phyloP scores from a whole-genome alignment of 2,113 vertebrate genomes.

The Pelmatolapia mariae region DNA sequence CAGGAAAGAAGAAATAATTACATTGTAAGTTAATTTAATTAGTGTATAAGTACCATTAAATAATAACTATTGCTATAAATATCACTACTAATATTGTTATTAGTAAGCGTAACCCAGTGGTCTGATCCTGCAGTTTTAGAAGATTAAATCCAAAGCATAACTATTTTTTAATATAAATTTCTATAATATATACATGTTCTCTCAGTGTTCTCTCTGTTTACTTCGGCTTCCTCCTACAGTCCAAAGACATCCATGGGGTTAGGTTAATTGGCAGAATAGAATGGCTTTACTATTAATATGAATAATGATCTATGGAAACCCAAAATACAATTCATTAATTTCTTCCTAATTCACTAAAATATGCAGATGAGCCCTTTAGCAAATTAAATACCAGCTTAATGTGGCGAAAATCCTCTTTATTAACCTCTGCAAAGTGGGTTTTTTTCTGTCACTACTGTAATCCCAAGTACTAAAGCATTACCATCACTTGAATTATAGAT shows the following conservation, averaged over 20 bases:
- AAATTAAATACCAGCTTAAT: neutral
- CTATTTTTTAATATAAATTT: neutral
- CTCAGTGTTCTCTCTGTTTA: neutral
- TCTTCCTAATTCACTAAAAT: neutral
- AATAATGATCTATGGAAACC: neutral
- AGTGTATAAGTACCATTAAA: neutral
- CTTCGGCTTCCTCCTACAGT: neutral
- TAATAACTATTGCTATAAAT: neutral
- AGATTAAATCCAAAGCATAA: neutral
- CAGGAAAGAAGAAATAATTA: neutral
- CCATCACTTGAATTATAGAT: neutral
- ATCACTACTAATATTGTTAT: neutral
- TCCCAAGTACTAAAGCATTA: neutral
- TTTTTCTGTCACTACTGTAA: neutral
- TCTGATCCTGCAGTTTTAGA: neutral
- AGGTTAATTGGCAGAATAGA: neutral
- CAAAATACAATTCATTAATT: neutral
- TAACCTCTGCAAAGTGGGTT: neutral
- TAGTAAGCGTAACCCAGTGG: neutral
- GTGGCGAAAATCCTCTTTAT: neutral
- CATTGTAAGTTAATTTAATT: neutral
- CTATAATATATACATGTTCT: neutral
- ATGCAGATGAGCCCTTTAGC: neutral
- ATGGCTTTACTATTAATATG: neutral
- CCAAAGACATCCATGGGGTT: neutral